Evolutionary conservation across 2,113 vertebrate species (phyloP).

Genomic region (Notothenia coriiceps): DNA sequence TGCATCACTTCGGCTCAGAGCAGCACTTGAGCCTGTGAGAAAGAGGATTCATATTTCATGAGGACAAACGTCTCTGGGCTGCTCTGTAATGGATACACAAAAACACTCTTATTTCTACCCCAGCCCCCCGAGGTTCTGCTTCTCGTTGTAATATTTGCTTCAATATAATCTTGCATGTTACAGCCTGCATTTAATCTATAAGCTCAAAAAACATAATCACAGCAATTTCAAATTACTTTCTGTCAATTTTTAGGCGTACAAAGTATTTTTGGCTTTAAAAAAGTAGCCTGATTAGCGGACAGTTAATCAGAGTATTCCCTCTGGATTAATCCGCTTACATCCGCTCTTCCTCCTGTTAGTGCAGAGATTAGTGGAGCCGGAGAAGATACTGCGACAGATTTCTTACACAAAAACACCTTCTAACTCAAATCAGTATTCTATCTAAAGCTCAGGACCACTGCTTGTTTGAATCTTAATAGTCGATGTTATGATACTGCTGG

Average conservation of each 20-base stretch:
- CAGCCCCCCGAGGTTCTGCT: neutral
- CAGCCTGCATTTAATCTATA: too few relatives aligned
- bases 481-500: neutral
- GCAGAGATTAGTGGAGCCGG: conserved; percentile 59
- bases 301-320: conserved; percentile 42
- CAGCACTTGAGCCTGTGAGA: conserved; percentile 34
- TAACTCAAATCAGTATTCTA: neutral
- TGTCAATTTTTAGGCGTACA: too few relatives aligned
- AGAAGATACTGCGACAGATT: conserved; percentile 12
- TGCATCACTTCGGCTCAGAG: conserved; percentile 24
- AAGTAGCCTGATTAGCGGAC: neutral
- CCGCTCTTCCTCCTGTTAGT: conserved; percentile 41
- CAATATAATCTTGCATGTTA: neutral
- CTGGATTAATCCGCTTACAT: conserved; percentile 52
- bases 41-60: conserved; percentile 63
- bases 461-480: neutral
- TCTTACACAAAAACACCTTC: neutral
- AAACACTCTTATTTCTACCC: conserved; percentile 14
- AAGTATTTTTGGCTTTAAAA: too few relatives aligned
- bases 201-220: too few relatives aligned
- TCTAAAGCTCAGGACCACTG: neutral
- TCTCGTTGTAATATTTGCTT: neutral
- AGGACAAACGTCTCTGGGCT: conserved; percentile 47
- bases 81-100: conserved; percentile 66
- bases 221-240: too few relatives aligned